Percentiles rank a stretch among this genome's conserved stretches.
phyloP scores from a whole-genome alignment of 2,888 invertebrate genomes.

The Diarsia brunnea region DNA sequence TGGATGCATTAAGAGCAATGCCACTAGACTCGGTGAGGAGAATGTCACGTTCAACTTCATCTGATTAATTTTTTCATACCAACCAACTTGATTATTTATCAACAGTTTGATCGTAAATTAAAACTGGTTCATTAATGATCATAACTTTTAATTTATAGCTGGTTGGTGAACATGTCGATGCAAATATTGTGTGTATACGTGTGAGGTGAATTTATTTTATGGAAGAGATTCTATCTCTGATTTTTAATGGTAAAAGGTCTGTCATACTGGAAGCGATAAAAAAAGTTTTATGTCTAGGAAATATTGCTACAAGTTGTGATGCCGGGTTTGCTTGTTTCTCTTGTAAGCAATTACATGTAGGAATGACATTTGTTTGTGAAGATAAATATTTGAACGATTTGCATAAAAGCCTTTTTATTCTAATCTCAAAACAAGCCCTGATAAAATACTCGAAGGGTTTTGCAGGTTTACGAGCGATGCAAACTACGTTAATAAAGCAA shows the following conservation, averaged over 20 bases:
- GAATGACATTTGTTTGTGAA: constrained; percentile 14
- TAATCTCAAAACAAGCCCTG: constrained; percentile 40
- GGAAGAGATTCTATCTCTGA: constrained; percentile 70
- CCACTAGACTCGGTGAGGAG: constrained; percentile 67
- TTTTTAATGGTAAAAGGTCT: constrained; percentile 61
- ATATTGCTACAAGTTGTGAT: constrained; percentile 23
- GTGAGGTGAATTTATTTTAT: constrained; percentile 77
- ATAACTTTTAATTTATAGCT: constrained; percentile 85
- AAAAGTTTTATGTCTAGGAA: constrained; percentile 52
- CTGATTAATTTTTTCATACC: constrained; percentile 80
- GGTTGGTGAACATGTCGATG: constrained; percentile 77
- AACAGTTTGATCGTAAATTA: constrained; percentile 83
- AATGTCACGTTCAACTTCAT: constrained; percentile 75
- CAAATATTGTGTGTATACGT: constrained; percentile 76
- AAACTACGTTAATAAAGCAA: constrained; percentile 83
- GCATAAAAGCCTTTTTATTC: constrained; percentile 34
- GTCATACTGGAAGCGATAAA: constrained; percentile 49
- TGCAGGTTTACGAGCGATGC: constrained; percentile 77
- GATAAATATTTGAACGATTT: constrained; percentile 17
- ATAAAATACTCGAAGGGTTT: constrained; percentile 52
- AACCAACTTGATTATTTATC: constrained; percentile 81
- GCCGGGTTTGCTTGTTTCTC: constrained; percentile 23
- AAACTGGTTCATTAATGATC: constrained; percentile 87
- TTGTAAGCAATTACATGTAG: constrained; percentile 26
- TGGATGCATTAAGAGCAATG: constrained; percentile 68